Base-by-base conservation (phyloP, 2,113 vertebrate species). In the Lophura nycthemera region DNA sequence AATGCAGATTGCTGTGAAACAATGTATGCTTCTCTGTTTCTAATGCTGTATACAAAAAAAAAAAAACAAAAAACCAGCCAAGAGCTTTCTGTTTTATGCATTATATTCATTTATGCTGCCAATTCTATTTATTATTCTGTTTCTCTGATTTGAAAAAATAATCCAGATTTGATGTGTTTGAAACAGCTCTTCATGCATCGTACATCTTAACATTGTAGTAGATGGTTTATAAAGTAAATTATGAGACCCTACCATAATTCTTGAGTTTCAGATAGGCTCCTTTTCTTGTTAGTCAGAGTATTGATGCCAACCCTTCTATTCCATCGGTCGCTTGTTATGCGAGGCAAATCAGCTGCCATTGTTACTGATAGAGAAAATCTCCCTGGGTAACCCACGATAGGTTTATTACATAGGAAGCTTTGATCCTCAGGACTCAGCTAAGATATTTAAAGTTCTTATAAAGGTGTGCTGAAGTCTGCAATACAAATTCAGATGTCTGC, bases 401-500 rank as follows among this genome's bases (percentile, higher is more conserved):
- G 73, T 88, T 82, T 89, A 50, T 86, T 95, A 48, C 57, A 80
- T 40, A 70, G 78, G 86, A 90, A 93, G 61, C 86, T 96, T 96
- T 95, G 87, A 72, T 93, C 91, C 91, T 95, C 38, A 61, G 86
- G 61, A 91, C 90, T 95, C 88, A 40, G 69, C 83, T 90, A 73
- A 95, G 85, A 88, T 92, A 85, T n/a, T 87, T 65, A 80, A 24
- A 77, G 85, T 88, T 95, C 89, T 88, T 94, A 76, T 92, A 84
- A 95, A 92, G 45, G 93, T 94, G 74, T 94, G 80, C 94, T 92
- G 93, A 88, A 95, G 91, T 63, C 93, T 84, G 88, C 32, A 14
- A 94, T 95, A 95, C 88, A 88, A 90, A 94, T 95, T 95, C 94
- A 94, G 90, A 93, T 92, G 91, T 95, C 88, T 95, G 83, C 94